Base-by-base conservation (phyloP, 2,888 invertebrate species). In the Chymomyza procnemis region DNA sequence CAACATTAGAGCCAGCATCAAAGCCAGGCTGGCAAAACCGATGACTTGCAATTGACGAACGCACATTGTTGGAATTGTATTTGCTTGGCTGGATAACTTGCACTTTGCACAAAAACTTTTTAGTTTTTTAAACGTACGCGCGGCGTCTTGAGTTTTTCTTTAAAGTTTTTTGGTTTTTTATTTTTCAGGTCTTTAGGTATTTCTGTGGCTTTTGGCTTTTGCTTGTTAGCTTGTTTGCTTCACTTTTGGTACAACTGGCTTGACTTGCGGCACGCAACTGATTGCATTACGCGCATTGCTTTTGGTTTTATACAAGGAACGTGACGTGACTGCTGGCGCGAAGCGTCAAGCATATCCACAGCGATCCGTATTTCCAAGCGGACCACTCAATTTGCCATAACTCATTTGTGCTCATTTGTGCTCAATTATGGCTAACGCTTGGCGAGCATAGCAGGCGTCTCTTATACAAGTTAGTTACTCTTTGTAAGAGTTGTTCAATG, bases 251-350 rank as follows among this genome's bases (percentile, higher is more conserved):
- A 70, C 64, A 75, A 63, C 68, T 77, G 62, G 58, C 77, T 61
- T 26, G 26, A 83, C 80, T 85, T 48, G 54, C 58, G 64, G 66
- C 46, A 67, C 54, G 48, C 66, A 64, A 82, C 78, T 82, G 88
- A 82, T 76, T 79, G 76, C 80, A 72, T 73, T 78, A 65, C 68
- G 73, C 71, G 73, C 58, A 19, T 55, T 69, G 72, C 77, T 70
- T 80, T 78, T 76, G 75, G 75, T 86, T 89, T 89, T 88, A 88
- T 88, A 88, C 76, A 72, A 65, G 57, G 59, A 69, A 75, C 69
- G 84, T 74, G 85, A 79, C 79, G 79, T 84, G 83, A 74, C 78
- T 73, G 54, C 55, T 34, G 68, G 69, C 70, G 69, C 71, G 57
- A 63, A 66, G 56, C 61, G 48, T 41, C 41, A 26, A 61, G 55